A percentile compares a stretch with the other conserved stretches of the same genome.
Evolutionary conservation across 2,113 vertebrate genomes (phyloP).

Genomic region (Chaetura pelagica): DNA sequence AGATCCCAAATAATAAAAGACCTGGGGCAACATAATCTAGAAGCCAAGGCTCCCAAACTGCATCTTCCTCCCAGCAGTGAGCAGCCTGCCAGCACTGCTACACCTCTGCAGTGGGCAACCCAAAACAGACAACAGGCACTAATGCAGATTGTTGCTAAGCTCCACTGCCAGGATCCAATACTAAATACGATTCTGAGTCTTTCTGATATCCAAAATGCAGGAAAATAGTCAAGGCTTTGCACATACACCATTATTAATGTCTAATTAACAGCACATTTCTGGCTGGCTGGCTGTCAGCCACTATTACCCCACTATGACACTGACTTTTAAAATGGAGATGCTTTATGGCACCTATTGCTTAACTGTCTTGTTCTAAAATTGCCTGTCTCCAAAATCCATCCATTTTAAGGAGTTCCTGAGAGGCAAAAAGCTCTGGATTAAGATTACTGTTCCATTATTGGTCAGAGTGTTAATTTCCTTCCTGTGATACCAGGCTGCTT

Average conservation of each 20-base stretch:
- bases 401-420: constrained; percentile 5
- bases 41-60: background rate
- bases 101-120: background rate
- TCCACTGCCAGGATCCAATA: background rate
- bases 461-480: constrained; percentile 40
- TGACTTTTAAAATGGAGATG: background rate
- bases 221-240: background rate
- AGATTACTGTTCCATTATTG: constrained; percentile 47
- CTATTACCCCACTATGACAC: background rate
- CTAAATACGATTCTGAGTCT: background rate
- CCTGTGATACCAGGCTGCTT: constrained; percentile 22
- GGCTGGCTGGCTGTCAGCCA: background rate
- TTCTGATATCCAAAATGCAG: background rate
- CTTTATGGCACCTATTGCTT: constrained; percentile 37
- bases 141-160: background rate
- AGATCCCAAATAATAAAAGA: background rate
- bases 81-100: background rate
- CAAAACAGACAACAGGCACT: background rate
- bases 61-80: background rate
- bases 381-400: constrained; percentile 29
- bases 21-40: background rate
- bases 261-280: constrained; percentile 8
- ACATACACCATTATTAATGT: background rate
- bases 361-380: constrained; percentile 10
- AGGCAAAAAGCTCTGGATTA: constrained; percentile 26